Base-by-base conservation (phyloP, 2,888 invertebrate species). In the Torymus auratus region DNA sequence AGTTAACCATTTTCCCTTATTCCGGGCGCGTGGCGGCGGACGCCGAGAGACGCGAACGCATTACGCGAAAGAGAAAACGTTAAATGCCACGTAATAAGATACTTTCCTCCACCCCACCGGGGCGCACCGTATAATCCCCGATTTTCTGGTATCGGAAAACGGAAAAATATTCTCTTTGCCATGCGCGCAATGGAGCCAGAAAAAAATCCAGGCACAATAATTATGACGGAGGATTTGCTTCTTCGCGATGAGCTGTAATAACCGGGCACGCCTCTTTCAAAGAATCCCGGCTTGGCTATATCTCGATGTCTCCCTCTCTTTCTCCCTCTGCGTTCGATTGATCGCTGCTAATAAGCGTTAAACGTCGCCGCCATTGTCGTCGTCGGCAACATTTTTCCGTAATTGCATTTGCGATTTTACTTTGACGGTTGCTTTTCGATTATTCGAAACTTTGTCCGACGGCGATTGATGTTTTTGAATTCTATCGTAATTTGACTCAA, bases 221-320 rank as follows among this genome's bases (percentile, higher is more conserved):
- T 81, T 77, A 73, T 61, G 69, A 72, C 62, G 75, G 68, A 76
- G 75, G 76, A 76, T 80, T 80, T 77, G 17, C 74, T 81, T 70
- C 58, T 65, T 78, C 41, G 72, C 81, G 60, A 81, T 74, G 71
- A 81, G 68, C 73, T 81, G 62, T 73, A 81, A 81, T 81, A 77
- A 73, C 58, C 77, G 76, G 72, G 62, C 58, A 55, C 52, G 58
- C 61, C 69, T 69, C 69, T 55, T 15, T 68, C 17, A 20, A 20
- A 20, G 20, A 20, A 20, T 20, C 20, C 20, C 20, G 20, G 20
- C 20, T 20, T 20, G 20, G 20, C 20, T 20, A 20, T 41, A 14
- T 62, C 20, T 17, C 17, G 56, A 41, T 28, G 2, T 55, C 55
- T 55, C 55, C 56, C 13, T 67, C 20, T 28, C 12, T 15, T 17